Base-by-base conservation (phyloP, 2,113 vertebrate genomes). In the Tympanuchus pallidicinctus region DNA sequence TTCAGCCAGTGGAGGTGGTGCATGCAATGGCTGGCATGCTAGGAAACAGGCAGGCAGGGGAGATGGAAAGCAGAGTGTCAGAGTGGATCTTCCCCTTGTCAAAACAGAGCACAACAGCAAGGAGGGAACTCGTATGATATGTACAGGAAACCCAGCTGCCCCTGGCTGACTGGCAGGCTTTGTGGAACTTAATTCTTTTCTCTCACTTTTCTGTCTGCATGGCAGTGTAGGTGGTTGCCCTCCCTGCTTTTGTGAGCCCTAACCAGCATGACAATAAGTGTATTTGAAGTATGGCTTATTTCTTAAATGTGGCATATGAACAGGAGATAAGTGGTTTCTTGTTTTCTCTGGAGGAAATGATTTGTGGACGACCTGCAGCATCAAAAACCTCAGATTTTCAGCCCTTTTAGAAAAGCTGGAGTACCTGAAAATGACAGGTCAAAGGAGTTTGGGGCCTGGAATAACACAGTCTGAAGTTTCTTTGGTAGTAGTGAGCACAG, bases 51-150 rank as follows among this genome's bases (percentile, higher is more conserved):
- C 38, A 57, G 48, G 61, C 52, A 38, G 50, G 18, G 47, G 28
- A 84, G 73, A 48, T 21, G 47, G 60, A 83, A 70, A 82, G 30
- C 22, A 25, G 79, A 81, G 24, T 11, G 36, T 38, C 82, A 69
- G 28, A 56, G 22, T 34, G 10, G 34, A 30, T 43, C 40, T 13
- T 57, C 43, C 18, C 47, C 32, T 21, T 45, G 24, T 19, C 60
- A 34, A 27, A 90, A 54, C 0, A 10, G 22, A n/a, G 40, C 19
- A 6, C 13, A n/a, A 43, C 0, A 2, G 40, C 48, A 70, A n/a
- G 22, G 0, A 1, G 16, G 60, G 66, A 45, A 8, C 22, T 34
- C 0, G 0, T 5, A 36, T 18, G 45, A 19, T 34, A 47, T 16
- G 21, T 34, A 57, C 27, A 27, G 64, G 50, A 61, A 77, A 50